Conservation (phyloP, 2,797 vertebrate genomes). For the Pelochelys cantorii region DNA sequence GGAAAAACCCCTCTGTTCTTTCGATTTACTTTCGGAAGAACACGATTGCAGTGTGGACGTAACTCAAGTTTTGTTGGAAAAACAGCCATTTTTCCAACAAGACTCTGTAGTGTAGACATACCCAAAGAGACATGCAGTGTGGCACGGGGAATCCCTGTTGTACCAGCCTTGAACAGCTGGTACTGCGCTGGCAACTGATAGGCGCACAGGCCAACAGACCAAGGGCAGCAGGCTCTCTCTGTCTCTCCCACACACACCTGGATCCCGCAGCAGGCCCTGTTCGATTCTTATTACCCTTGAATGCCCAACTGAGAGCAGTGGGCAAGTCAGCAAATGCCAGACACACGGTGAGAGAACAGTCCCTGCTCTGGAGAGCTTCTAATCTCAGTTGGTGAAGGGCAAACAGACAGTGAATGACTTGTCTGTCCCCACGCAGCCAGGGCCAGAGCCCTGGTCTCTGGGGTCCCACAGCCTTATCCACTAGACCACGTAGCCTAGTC, state of each 20-base stretch:
- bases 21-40: no score
- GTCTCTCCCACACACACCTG: neutral
- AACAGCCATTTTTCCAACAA: no score
- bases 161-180: neutral
- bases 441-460: neutral
- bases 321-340: neutral
- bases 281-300: neutral
- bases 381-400: neutral
- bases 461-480: neutral
- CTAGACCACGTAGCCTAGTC: rapidly evolving
- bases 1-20: no score
- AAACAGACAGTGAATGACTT: neutral
- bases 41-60: no score
- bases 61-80: no score
- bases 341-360: neutral
- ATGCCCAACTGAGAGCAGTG: neutral
- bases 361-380: neutral
- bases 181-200: neutral
- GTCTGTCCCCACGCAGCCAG: neutral
- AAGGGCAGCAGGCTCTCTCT: neutral
- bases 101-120: no score
- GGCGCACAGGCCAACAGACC: neutral
- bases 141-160: neutral
- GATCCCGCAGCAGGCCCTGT: neutral
- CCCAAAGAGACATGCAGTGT: neutral